phyloP scores from a whole-genome alignment of 1,140 invertebrate genomes.

The Psix sp. region DNA sequence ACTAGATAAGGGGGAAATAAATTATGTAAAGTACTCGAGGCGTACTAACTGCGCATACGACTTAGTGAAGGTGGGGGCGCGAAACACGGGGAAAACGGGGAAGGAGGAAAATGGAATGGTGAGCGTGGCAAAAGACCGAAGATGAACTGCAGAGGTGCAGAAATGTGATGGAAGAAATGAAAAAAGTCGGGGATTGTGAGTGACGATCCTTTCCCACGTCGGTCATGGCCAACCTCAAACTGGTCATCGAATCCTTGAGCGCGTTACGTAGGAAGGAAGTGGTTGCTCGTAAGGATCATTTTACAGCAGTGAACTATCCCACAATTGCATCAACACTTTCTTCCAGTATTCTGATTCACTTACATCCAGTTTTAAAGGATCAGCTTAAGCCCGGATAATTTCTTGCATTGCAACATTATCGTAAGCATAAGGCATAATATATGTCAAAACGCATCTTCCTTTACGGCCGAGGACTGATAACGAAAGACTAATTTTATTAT shows the following conservation, averaged over 20 bases:
- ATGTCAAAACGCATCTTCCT: constrained; percentile 1
- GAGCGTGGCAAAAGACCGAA: constrained; percentile 22
- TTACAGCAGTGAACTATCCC: constrained; percentile 68
- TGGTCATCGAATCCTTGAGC: constrained; percentile 74
- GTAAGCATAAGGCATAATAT: background rate
- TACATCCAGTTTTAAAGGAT: constrained; percentile 17
- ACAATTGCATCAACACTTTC: constrained; percentile 67
- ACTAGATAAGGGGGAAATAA: constrained; percentile 59
- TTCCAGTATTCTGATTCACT: constrained; percentile 47
- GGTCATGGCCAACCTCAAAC: constrained; percentile 75
- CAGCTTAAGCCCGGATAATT: constrained; percentile 23
- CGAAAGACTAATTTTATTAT: too few species aligned
- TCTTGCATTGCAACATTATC: constrained; percentile 4
- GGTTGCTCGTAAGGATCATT: constrained; percentile 71
- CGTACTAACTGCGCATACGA: constrained; percentile 30
- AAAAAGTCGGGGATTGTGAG: constrained; percentile 44
- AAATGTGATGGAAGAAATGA: constrained; percentile 44
- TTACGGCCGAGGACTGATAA: background rate
- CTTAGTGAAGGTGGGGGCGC: constrained; percentile 6
- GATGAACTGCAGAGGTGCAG: constrained; percentile 25
- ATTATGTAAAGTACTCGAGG: constrained; percentile 52
- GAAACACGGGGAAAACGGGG: constrained; percentile 12
- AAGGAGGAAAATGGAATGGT: constrained; percentile 45
- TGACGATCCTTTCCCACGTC: constrained; percentile 76
- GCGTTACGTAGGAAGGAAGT: constrained; percentile 73